Percentiles rank a stretch among this genome's conserved stretches.
phyloP scores from a whole-genome alignment of 2,888 invertebrate genomes.

The Rhingia campestris region DNA sequence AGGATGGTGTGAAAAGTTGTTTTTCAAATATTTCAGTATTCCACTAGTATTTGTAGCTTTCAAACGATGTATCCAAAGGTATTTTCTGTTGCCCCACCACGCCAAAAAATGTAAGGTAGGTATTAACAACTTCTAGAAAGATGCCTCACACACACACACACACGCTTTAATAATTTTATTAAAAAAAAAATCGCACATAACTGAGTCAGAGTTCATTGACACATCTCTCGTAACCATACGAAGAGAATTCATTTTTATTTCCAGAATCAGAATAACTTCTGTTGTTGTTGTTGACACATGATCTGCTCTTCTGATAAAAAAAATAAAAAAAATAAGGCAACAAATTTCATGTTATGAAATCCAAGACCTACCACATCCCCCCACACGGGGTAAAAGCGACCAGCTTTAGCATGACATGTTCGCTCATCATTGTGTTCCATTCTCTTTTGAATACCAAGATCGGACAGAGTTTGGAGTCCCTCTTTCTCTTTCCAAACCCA shows the following conservation, averaged over 20 bases:
- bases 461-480: background rate
- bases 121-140: background rate
- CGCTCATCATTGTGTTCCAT: conserved; percentile 25
- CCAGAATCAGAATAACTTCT: conserved; percentile 1
- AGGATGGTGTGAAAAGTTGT: no score
- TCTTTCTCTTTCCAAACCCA: conserved; percentile 19
- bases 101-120: no score
- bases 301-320: conserved; percentile 43
- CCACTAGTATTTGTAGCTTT: no score
- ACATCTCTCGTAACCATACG: conserved; percentile 10
- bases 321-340: conserved; percentile 38
- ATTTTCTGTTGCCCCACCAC: no score
- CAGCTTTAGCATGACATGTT: background rate
- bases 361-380: background rate
- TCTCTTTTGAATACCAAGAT: conserved; percentile 34
- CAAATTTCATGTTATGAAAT: conserved; percentile 57
- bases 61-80: no score
- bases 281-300: conserved; percentile 30
- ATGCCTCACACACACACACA: conserved; percentile 2
- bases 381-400: background rate
- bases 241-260: conserved; percentile 43
- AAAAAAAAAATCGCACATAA: background rate
- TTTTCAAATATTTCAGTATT: no score
- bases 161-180: background rate
- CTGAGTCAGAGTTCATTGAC: conserved; percentile 41